These are phyloP conservation scores for Sigmodon hispidus DNA, from an alignment of 2,113 vertebrate genomes.

Conservation along the genomic window DNA sequence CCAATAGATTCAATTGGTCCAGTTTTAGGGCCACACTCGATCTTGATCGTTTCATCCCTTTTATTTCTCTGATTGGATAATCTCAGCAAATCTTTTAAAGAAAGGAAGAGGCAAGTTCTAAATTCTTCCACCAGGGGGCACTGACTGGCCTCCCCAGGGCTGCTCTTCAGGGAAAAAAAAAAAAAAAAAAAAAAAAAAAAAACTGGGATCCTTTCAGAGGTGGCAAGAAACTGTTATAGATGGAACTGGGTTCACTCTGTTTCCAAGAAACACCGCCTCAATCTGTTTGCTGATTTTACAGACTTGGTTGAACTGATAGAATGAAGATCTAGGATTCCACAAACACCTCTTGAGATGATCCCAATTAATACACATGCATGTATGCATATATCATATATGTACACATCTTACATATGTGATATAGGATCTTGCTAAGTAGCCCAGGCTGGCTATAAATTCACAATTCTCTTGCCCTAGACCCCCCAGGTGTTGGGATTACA, in stretches of 20 bases:
- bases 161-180: rapidly evolving
- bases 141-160: neutral
- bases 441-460: neutral
- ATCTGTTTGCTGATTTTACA: neutral
- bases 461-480: neutral
- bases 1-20: too few relatives aligned
- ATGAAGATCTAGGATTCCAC: constrained; percentile 14
- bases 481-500: neutral
- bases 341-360: neutral
- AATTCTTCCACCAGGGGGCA: constrained; percentile 41
- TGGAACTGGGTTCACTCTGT: neutral
- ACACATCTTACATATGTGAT: neutral
- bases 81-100: neutral
- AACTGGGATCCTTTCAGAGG: too few relatives aligned
- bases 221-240: neutral
- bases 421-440: neutral
- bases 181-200: neutral
- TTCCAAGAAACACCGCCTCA: neutral
- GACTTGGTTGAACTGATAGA: neutral
- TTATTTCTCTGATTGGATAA: neutral
- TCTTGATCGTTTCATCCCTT: constrained; percentile 30
- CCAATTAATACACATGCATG: neutral
- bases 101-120: neutral
- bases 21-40: neutral
- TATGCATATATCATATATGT: neutral